Conservation (phyloP, 2,113 vertebrate species). For the Sciurus niger region DNA sequence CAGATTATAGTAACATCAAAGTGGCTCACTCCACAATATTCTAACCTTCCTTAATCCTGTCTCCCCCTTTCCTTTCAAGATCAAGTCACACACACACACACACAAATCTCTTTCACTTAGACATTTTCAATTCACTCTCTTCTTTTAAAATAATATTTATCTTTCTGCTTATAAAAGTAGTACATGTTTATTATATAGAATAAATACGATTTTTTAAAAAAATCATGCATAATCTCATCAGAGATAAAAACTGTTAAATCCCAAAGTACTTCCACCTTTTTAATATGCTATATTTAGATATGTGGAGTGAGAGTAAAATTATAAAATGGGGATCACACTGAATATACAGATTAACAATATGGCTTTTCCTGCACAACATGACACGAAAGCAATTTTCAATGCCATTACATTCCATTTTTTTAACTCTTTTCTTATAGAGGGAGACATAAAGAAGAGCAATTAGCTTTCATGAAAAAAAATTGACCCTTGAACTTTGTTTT, state of each 20-base stretch:
- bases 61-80: neutral
- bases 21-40: neutral
- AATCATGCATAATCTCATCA: neutral
- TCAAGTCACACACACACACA: no score
- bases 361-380: neutral
- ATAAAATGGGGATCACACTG: neutral
- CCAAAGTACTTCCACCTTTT: neutral
- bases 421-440: neutral
- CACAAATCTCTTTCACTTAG: neutral
- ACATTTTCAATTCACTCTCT: neutral
- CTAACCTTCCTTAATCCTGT: neutral
- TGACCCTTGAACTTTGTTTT: neutral
- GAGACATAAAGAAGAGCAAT: neutral
- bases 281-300: neutral
- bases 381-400: neutral
- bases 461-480: constrained; percentile 33
- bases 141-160: neutral
- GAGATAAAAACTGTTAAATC: neutral
- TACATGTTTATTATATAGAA: neutral
- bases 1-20: neutral
- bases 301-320: neutral
- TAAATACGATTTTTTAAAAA: neutral
- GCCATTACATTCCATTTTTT: neutral
- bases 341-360: constrained; percentile 23
- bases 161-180: neutral